Evolutionary conservation across 2,888 invertebrate genomes (phyloP).

Genomic region (Phasia obesa): DNA sequence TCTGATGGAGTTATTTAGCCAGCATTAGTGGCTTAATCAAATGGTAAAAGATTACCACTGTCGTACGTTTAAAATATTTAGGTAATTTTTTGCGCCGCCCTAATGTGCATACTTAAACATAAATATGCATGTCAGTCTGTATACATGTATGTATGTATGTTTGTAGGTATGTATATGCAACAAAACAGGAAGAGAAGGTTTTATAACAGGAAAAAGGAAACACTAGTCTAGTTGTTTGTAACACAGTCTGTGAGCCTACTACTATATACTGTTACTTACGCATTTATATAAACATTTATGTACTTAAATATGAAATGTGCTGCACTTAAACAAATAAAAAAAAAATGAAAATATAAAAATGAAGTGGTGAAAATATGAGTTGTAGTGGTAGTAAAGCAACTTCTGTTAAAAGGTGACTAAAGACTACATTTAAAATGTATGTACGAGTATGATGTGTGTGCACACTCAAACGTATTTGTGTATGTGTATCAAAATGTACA

Average conservation of each 20-base stretch:
- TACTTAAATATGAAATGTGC: constrained; percentile 56
- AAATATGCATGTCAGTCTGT: too few relatives aligned
- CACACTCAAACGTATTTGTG: neutral
- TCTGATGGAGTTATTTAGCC: too few relatives aligned
- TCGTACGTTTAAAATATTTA: too few relatives aligned
- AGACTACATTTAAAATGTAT: constrained; percentile 19
- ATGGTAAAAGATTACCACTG: too few relatives aligned
- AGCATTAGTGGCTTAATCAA: too few relatives aligned
- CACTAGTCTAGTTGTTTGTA: constrained; percentile 38
- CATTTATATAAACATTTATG: constrained; percentile 63
- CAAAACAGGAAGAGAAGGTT: constrained; percentile 54
- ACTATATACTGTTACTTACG: constrained; percentile 37
- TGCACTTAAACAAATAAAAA: constrained; percentile 18
- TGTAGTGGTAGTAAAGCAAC: constrained; percentile 23
- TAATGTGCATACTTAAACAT: too few relatives aligned
- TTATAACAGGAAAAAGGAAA: constrained; percentile 45
- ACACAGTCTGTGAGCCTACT: constrained; percentile 20
- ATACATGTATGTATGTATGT: too few relatives aligned
- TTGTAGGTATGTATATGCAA: neutral
- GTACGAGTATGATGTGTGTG: neutral
- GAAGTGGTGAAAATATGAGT: constrained; percentile 39
- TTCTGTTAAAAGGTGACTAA: constrained; percentile 56
- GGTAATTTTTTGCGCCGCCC: too few relatives aligned
- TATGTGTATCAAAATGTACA: constrained; percentile 18
- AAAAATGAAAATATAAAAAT: constrained; percentile 14